Percentiles rank a stretch among this genome's conserved stretches.
Conservation (phyloP, 2,888 invertebrate genomes). For the Archips xylosteana region DNA sequence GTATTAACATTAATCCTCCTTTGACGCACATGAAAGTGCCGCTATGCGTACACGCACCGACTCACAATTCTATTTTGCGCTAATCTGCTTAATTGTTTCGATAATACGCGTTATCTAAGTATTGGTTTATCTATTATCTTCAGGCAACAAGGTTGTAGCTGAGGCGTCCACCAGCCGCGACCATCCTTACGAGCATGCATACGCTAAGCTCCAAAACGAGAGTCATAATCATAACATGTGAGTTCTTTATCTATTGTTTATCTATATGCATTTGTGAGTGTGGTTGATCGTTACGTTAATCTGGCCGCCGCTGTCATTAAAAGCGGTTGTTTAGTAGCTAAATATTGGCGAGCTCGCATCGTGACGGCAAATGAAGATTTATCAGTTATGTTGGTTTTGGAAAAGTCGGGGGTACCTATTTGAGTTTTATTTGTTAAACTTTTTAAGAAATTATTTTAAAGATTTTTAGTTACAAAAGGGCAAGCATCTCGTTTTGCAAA, state of each 20-base stretch:
- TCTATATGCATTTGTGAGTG: slow-evolving; percentile 13
- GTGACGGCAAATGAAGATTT: slow-evolving; percentile 7
- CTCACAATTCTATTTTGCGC: slow-evolving; percentile 9
- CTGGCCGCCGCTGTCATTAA: background rate
- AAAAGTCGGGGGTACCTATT: slow-evolving; percentile 16
- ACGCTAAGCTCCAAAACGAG: slow-evolving; percentile 89
- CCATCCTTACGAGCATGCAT: slow-evolving; percentile 91
- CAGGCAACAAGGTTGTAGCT: slow-evolving; percentile 69
- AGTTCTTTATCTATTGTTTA: slow-evolving; percentile 48
- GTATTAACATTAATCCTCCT: slow-evolving; percentile 3
- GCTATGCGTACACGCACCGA: slow-evolving; percentile 11
- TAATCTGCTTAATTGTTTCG: slow-evolving; percentile 30
- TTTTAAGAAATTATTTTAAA: too few relatives aligned
- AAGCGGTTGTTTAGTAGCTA: background rate
- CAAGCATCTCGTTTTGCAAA: too few relatives aligned
- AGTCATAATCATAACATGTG: slow-evolving; percentile 73
- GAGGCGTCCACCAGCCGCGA: slow-evolving; percentile 78
- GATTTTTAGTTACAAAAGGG: too few relatives aligned
- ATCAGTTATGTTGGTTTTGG: slow-evolving; percentile 23
- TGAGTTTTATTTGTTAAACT: background rate
- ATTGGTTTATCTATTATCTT: slow-evolving; percentile 43
- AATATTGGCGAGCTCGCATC: background rate
- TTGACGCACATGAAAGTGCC: slow-evolving; percentile 28
- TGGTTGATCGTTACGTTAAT: background rate
- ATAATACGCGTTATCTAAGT: slow-evolving; percentile 43